Conservation (phyloP, 2,113 vertebrate genomes). For the Crotalus tigris region DNA sequence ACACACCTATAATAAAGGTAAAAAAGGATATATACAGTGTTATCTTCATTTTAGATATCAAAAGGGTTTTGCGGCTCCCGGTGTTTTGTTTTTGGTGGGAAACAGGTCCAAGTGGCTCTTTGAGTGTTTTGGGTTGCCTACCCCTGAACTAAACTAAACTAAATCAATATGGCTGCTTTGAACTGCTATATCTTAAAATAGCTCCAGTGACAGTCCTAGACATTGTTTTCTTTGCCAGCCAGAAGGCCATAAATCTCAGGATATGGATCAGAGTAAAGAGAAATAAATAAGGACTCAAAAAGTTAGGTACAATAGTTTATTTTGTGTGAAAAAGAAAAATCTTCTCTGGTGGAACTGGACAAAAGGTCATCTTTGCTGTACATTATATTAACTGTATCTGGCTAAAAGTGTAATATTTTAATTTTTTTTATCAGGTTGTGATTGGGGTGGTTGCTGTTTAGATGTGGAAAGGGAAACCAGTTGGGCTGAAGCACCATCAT, state of each 20-base stretch:
- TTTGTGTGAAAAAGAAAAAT: background rate
- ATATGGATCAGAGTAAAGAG: background rate
- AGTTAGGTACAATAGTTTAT: background rate
- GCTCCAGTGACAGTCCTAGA: too few relatives aligned
- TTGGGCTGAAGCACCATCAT: slow-evolving; percentile 19
- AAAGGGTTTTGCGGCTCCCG: too few relatives aligned
- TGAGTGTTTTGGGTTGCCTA: too few relatives aligned
- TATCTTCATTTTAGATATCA: too few relatives aligned
- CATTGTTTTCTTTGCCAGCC: background rate
- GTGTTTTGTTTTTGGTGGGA: too few relatives aligned
- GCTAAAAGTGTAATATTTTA: background rate
- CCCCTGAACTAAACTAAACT: too few relatives aligned
- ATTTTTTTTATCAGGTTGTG: slow-evolving; percentile 34
- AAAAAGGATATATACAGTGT: too few relatives aligned
- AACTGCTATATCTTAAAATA: too few relatives aligned
- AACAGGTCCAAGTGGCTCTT: too few relatives aligned
- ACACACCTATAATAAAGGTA: too few relatives aligned
- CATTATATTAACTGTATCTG: background rate
- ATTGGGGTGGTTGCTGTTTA: slow-evolving; percentile 7
- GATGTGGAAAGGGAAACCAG: background rate
- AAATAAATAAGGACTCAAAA: background rate
- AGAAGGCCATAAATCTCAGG: background rate
- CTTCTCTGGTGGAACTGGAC: background rate
- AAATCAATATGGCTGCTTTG: too few relatives aligned
- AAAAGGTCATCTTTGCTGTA: background rate